Percentiles rank a stretch among this genome's conserved stretches.
phyloP scores from a whole-genome alignment of 2,113 vertebrate genomes.

The Raphicerus campestris region DNA sequence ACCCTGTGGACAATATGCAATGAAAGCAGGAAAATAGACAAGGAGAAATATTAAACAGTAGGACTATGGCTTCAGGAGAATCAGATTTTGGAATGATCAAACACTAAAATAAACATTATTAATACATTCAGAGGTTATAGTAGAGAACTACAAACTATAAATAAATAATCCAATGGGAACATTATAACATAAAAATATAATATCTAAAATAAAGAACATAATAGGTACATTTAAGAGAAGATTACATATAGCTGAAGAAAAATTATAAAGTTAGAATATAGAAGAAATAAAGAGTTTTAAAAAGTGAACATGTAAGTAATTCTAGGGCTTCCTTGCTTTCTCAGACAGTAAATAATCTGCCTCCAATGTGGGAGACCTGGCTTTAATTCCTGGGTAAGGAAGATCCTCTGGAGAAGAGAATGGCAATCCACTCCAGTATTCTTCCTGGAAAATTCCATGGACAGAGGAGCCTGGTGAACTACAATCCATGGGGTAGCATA shows the following conservation, averaged over 20 bases:
- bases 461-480: neutral
- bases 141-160: neutral
- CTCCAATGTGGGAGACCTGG: neutral
- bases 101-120: neutral
- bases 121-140: neutral
- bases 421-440: neutral
- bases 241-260: neutral
- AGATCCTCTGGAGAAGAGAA: neutral
- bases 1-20: neutral
- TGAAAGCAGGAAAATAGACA: neutral
- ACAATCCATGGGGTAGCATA: neutral
- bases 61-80: neutral
- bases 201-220: neutral
- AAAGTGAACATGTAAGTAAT: neutral
- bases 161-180: neutral
- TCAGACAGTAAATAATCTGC: neutral
- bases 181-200: conserved; percentile 4
- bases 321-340: neutral
- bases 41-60: conserved; percentile 1
- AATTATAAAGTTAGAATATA: neutral
- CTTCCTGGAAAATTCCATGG: neutral
- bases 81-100: neutral
- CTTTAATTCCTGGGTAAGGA: neutral
- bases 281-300: neutral
- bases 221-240: neutral